Conservation (phyloP, 2,113 vertebrate species). For the Miniopterus natalensis region DNA sequence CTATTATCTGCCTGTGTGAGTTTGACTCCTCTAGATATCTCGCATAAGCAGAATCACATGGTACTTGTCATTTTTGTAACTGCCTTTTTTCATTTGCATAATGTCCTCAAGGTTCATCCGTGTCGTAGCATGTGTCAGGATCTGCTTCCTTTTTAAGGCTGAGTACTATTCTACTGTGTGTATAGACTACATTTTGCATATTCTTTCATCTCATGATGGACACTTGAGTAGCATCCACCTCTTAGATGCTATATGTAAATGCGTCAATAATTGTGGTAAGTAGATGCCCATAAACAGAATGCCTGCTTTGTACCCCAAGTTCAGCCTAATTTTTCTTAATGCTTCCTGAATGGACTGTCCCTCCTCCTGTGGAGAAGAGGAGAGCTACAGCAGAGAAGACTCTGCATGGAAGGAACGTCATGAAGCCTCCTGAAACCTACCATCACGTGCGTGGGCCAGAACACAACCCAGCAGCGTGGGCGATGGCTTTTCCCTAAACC, state of each 20-base stretch:
- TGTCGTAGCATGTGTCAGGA: rapidly evolving
- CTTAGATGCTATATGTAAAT: not conserved
- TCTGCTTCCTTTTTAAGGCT: not conserved
- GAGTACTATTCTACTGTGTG: no score
- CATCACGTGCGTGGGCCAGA: not conserved
- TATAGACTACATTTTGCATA: not conserved
- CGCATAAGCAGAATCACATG: not conserved
- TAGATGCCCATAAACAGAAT: not conserved
- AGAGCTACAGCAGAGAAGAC: not conserved
- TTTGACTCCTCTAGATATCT: not conserved
- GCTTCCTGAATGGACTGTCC: not conserved
- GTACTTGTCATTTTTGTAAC: not conserved
- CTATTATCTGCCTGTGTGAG: not conserved
- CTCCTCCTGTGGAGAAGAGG: not conserved
- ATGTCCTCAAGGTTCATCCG: not conserved
- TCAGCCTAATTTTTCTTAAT: not conserved
- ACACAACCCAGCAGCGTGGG: no score
- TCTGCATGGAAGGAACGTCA: not conserved
- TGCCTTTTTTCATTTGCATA: not conserved
- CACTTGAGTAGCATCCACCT: not conserved
- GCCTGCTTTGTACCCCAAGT: not conserved
- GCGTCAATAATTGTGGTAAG: not conserved
- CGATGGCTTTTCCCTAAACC: not conserved
- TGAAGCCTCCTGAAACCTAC: rapidly evolving
- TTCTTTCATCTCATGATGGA: not conserved